These are phyloP conservation scores for silkworm (Bombyx mori) DNA, from an alignment of 1,140 invertebrate genomes.

Conservation along the genomic window ASM3026992v2 NC_085116.1:4637001-4637500, in stretches of 20 bases:
- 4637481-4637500: slow-evolving; percentile 51
- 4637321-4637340: slow-evolving; percentile 33
- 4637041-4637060: slow-evolving; percentile 23
- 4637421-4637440: too few species aligned
- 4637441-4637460: slow-evolving; percentile 40
- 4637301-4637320: slow-evolving; percentile 9
- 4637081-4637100: slow-evolving; percentile 13
- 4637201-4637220: slow-evolving; percentile 30
- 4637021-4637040: slow-evolving; percentile 19
- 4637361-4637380: too few species aligned
- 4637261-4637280: slow-evolving; percentile 28
- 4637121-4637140: slow-evolving; percentile 41
- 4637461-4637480: slow-evolving; percentile 63
- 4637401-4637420: too few species aligned
- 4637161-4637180: slow-evolving; percentile 31
- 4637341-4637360: slow-evolving; percentile 24
- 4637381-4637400: slow-evolving; percentile 27
- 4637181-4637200: slow-evolving; percentile 25
- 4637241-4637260: slow-evolving; percentile 24
- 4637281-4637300: slow-evolving; percentile 29
- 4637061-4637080: slow-evolving; percentile 19
- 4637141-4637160: slow-evolving; percentile 49
- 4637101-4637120: slow-evolving; percentile 25
- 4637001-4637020: slow-evolving; percentile 15
- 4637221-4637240: slow-evolving; percentile 21